These are phyloP conservation scores for Nicator chloris DNA, from an alignment of 2,113 vertebrate genomes.

Conservation along the genomic window DNA sequence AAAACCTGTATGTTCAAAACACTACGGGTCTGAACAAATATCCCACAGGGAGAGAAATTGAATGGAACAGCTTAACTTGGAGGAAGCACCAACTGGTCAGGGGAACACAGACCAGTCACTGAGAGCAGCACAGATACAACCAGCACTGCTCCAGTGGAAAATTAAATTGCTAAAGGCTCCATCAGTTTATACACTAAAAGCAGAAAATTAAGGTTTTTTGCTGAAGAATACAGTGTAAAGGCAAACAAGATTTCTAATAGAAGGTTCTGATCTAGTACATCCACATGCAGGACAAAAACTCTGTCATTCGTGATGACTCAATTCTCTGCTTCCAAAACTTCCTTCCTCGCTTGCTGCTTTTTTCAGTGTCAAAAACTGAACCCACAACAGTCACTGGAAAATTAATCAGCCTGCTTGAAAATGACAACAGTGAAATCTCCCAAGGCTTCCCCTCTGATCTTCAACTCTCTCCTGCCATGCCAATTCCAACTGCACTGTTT, in stretches of 20 bases:
- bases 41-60: neutral
- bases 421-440: neutral
- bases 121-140: neutral
- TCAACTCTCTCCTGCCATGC: neutral
- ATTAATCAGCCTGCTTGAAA: neutral
- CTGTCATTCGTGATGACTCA: neutral
- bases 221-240: neutral
- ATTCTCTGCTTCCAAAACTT: neutral
- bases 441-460: neutral
- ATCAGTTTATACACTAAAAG: neutral
- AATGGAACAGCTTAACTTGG: neutral
- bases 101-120: neutral
- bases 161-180: neutral
- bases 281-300: neutral
- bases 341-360: neutral
- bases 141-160: neutral
- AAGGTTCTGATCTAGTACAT: neutral
- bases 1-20: fast-evolving
- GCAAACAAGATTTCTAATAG: neutral
- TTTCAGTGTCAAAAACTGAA: neutral
- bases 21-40: neutral
- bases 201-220: neutral
- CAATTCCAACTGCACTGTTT: neutral
- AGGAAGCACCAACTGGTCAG: neutral
- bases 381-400: neutral